phyloP scores from a whole-genome alignment of 2,888 invertebrate species.

The Rugalucina vietnamica region DNA sequence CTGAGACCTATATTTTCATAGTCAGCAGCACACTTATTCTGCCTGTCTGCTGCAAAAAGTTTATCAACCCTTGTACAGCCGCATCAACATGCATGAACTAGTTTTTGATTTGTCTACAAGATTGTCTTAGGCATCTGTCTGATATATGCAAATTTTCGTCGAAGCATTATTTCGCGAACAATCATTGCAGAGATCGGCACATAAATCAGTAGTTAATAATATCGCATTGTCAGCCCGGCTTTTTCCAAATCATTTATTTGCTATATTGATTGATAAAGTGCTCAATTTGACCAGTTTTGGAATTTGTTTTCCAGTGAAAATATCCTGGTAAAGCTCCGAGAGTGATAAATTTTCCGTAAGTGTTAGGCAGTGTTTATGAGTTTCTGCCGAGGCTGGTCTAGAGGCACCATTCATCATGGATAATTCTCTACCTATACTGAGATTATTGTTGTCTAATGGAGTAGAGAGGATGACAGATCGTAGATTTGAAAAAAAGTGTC shows the following conservation, averaged over 20 bases:
- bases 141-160: slow-evolving; percentile 11
- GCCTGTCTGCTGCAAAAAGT: no score
- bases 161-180: background rate
- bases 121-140: background rate
- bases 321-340: slow-evolving; percentile 10
- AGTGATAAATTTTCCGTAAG: slow-evolving; percentile 18
- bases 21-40: no score
- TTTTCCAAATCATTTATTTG: slow-evolving; percentile 27
- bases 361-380: slow-evolving; percentile 10
- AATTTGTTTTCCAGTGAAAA: slow-evolving; percentile 28
- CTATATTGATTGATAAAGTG: slow-evolving; percentile 29
- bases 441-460: slow-evolving; percentile 16
- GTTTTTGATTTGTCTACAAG: background rate
- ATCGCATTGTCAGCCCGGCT: slow-evolving; percentile 20
- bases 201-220: slow-evolving; percentile 28
- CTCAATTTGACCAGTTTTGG: slow-evolving; percentile 24
- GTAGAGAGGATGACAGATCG: background rate
- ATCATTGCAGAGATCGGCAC: slow-evolving; percentile 1
- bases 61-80: no score
- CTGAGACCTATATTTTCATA: no score
- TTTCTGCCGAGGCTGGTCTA: background rate
- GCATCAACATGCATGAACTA: no score
- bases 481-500: background rate
- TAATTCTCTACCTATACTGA: slow-evolving; percentile 13
- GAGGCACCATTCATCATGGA: background rate